Base-by-base conservation (phyloP, 2,888 invertebrate species). In the Cryptus armator region DNA sequence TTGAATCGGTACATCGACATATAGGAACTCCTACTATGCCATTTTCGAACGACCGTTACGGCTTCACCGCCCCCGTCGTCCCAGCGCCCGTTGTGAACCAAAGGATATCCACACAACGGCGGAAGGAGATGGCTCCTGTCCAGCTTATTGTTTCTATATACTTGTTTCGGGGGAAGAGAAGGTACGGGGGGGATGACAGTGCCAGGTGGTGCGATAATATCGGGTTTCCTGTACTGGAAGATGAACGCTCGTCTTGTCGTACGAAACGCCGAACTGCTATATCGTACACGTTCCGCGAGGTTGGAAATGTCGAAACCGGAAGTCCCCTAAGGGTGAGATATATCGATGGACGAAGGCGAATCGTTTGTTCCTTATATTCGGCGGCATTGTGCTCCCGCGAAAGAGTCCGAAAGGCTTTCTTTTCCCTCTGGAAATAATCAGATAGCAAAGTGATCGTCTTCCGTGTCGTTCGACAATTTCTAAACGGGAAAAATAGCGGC, bases 131-230 rank as follows among this genome's bases (percentile, higher is more conserved):
- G 75, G 79, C 82, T 76, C 79, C 75, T 79, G 82, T 85, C 85
- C 82, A 79, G 82, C 82, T 85, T 85, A 85, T 85, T 85, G 85
- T 85, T 85, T 85, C 85, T 80, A 82, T 80, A 75, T 51, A 85
- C 85, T 80, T 85, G 85, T 80, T 82, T 81, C 82, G 79, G 67
- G 9, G 37, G 37, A 37, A 5, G 37, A 6, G 37, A 37, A 6
- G 37, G 0, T 7, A 37, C 0, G 37, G 37, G 37, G 9, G 71
- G 79, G 59, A 83, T 80, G 85, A 85, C 85, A 85, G 82, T 76
- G 79, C 85, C 85, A 85, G 85, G 82, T 85, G 85, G 85, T 67
- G 85, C 85, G 85, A 85, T 85, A 85, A 82, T 85, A 85, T 85
- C 85, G 82, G 79, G 76, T 85, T 85, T 85, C 79, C 82, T 76